Base-by-base conservation (phyloP, 2,797 vertebrate genomes). In the Cryptoprocta ferox region DNA sequence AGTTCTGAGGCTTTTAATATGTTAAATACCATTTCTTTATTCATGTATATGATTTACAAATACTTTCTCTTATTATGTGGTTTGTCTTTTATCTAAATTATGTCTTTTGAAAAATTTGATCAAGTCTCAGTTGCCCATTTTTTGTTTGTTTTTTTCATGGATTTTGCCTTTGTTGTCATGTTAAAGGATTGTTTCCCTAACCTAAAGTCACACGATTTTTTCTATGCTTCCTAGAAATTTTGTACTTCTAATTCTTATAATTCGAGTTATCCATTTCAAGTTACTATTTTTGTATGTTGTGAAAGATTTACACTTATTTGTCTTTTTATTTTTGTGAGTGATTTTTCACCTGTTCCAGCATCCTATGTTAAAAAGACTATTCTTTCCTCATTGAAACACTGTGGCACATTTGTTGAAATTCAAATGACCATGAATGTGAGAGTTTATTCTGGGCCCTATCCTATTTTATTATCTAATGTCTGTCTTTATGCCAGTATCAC, bases 1-100 rank as follows among this genome's bases (percentile, higher is more conserved):
- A 95, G 9, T 59, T 81, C 16, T 73, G 56, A 93, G 6, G 12
- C n/a, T 73, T 97, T 86, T 79, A 78, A 39, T 82, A 59, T 81
- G 9, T 32, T 39, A 7, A 24, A 19, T 59, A 80, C 16, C 10
- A 6, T 87, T 92, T 92, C 80, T 94, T 92, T 42, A 68, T 84
- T 13, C 12, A 24, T 30, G 3, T 78, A 3, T 63, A 10, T 89
- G 78, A 30, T 73, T 95, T 81, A 21, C 10, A 83, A 24, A 35
- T 91, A 75, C 76, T 97, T 94, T 80, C 26, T 90, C 16, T 37
- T 10, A 16, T 63, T 90, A 4, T 76, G 19, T 26, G 66, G 4
- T 13, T 87, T 84, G 4, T 66, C 87, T 87, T 89, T 79, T 89
- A 92, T 50, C 45, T 89, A 81, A 93, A 39, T 59, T 35, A 24